These are phyloP conservation scores for Myotis lucifugus DNA, from an alignment of 2,113 vertebrate species.

Conservation along the genomic window DNA sequence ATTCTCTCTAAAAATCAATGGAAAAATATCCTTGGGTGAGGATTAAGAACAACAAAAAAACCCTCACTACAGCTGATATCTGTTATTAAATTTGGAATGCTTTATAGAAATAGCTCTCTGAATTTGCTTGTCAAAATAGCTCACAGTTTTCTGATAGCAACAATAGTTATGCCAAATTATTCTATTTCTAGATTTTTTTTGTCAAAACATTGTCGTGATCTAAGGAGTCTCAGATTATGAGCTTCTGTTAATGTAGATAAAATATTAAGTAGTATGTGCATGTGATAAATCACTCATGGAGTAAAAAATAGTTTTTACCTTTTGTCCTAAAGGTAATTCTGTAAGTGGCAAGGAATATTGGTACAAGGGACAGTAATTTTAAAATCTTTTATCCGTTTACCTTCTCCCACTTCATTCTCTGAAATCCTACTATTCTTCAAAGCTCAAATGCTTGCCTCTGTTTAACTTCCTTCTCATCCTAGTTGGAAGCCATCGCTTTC, in stretches of 20 bases:
- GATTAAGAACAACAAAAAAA: too few species aligned
- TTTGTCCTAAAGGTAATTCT: conserved; percentile 46
- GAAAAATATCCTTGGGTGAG: too few species aligned
- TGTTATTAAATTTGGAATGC: conserved; percentile 50
- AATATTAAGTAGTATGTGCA: conserved; percentile 12
- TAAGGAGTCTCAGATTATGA: not conserved
- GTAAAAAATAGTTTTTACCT: not conserved
- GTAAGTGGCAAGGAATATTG: not conserved
- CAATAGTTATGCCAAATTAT: not conserved
- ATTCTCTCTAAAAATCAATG: too few species aligned
- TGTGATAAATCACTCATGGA: not conserved
- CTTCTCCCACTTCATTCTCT: not conserved
- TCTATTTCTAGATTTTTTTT: conserved; percentile 63
- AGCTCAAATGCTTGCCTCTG: not conserved
- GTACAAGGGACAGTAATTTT: not conserved
- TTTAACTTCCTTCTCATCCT: not conserved
- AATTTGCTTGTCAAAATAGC: not conserved
- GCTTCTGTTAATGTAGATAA: conserved; percentile 17
- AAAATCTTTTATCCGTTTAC: not conserved
- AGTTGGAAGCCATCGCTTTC: not conserved
- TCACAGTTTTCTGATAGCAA: conserved; percentile 57
- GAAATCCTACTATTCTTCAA: not conserved
- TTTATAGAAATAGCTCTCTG: not conserved
- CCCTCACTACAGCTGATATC: not conserved
- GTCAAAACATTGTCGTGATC: conserved; percentile 52